Percentiles rank a stretch among this genome's conserved stretches.
These are phyloP conservation scores for Mohoua ochrocephala DNA, from an alignment of 2,113 vertebrate genomes.

Conservation along the genomic window DNA sequence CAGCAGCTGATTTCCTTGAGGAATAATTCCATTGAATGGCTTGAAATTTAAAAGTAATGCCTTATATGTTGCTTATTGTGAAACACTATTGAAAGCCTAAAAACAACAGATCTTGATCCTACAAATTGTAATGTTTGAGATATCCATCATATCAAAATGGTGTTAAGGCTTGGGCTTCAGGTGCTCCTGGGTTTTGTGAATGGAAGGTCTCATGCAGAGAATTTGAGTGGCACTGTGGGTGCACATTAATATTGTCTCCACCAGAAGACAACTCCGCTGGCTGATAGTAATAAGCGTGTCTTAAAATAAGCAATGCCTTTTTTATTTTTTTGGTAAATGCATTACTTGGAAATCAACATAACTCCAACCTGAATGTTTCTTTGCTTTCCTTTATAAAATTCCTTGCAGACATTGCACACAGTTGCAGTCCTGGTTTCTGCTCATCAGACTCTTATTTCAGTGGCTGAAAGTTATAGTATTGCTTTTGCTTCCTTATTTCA, in stretches of 20 bases:
- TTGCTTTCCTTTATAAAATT: neutral
- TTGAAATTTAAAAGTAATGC: neutral
- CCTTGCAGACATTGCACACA: neutral
- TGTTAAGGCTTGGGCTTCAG: neutral
- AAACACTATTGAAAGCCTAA: neutral
- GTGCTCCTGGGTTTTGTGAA: neutral
- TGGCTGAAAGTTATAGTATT: accelerated
- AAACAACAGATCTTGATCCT: neutral
- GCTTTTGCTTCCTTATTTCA: neutral
- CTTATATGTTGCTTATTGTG: neutral
- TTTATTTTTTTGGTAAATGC: neutral
- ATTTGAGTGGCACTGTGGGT: neutral
- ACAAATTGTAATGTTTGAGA: neutral
- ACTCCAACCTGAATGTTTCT: neutral
- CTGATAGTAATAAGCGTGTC: neutral
- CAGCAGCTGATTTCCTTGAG: neutral
- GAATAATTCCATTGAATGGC: neutral
- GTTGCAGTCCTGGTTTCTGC: neutral
- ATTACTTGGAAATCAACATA: neutral
- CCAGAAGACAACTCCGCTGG: neutral
- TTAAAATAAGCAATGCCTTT: neutral
- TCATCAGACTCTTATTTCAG: accelerated
- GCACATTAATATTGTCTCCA: neutral
- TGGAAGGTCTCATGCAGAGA: neutral
- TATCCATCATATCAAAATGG: neutral